These are phyloP conservation scores for Natrix natrix DNA, from an alignment of 2,797 vertebrate species.

Conservation along the genomic window DNA sequence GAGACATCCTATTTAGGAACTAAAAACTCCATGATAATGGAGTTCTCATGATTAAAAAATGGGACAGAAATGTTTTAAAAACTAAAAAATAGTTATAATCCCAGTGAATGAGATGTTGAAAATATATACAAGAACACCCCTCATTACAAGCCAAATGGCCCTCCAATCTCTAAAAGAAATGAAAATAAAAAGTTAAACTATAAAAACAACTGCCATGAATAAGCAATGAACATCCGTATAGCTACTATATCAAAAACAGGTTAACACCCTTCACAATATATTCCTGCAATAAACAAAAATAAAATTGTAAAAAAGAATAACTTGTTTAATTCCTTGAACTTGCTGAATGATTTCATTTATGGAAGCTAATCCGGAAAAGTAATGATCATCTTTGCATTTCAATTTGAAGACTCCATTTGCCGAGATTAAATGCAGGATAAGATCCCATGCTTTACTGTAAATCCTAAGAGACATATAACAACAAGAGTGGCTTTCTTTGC, in stretches of 20 bases:
- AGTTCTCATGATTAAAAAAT: background rate
- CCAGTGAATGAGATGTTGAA: background rate
- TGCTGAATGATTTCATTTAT: background rate
- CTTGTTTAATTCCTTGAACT: background rate
- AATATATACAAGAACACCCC: background rate
- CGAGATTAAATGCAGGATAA: background rate
- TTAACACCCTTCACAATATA: background rate
- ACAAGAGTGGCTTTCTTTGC: background rate
- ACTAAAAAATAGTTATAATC: background rate
- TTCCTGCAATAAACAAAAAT: background rate
- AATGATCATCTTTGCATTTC: background rate
- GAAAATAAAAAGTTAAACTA: background rate
- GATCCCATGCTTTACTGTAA: background rate
- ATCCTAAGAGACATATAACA: background rate
- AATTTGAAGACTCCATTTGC: background rate
- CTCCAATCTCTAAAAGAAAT: background rate
- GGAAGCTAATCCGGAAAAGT: background rate
- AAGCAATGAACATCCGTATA: background rate
- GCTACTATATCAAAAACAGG: background rate
- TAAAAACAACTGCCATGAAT: background rate
- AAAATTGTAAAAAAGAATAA: background rate
- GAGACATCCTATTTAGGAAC: background rate
- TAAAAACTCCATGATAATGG: background rate
- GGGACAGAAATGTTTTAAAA: background rate
- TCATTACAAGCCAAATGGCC: background rate